Evolutionary conservation across 2,113 vertebrate species (phyloP).

Genomic region (Brevimyrus niger): DNA sequence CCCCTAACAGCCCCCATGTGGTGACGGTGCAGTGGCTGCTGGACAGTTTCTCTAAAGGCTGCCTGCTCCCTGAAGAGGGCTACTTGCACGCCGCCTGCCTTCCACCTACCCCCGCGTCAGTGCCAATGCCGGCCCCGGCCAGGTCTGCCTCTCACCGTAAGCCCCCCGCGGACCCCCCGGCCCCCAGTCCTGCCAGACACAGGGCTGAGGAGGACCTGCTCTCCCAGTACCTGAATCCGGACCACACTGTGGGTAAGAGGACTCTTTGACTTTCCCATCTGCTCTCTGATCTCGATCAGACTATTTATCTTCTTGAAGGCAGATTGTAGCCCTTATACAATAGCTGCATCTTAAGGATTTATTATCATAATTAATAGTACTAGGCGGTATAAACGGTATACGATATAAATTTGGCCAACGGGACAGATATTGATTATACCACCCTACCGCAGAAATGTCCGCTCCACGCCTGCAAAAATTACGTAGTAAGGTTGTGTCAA

Average conservation of each 20-base stretch:
- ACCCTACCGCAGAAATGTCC: too few relatives aligned
- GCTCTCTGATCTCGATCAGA: not conserved
- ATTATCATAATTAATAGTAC: too few relatives aligned
- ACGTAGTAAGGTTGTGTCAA: too few relatives aligned
- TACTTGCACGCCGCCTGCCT: slow-evolving; percentile 74
- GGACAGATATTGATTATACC: too few relatives aligned
- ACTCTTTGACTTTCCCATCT: not conserved
- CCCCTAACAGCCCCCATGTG: slow-evolving; percentile 71
- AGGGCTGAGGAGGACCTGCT: slow-evolving; percentile 77
- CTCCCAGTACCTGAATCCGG: slow-evolving; percentile 75
- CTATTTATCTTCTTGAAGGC: not conserved
- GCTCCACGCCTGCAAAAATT: too few relatives aligned
- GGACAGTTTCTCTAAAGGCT: slow-evolving; percentile 75
- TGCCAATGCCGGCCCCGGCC: slow-evolving; percentile 49
- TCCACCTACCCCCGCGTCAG: slow-evolving; percentile 54
- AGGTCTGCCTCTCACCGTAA: slow-evolving; percentile 26
- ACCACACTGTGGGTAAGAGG: slow-evolving; percentile 64
- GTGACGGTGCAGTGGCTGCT: slow-evolving; percentile 85
- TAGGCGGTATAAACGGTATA: too few relatives aligned
- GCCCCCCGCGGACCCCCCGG: slow-evolving; percentile 42
- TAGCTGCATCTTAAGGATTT: not conserved
- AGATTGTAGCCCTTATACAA: not conserved
- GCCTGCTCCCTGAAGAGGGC: slow-evolving; percentile 66
- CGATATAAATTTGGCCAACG: too few relatives aligned
- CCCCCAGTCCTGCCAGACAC: slow-evolving; percentile 35